Conservation (phyloP, 2,888 invertebrate genomes). For the Tanypteryx hageni region DNA sequence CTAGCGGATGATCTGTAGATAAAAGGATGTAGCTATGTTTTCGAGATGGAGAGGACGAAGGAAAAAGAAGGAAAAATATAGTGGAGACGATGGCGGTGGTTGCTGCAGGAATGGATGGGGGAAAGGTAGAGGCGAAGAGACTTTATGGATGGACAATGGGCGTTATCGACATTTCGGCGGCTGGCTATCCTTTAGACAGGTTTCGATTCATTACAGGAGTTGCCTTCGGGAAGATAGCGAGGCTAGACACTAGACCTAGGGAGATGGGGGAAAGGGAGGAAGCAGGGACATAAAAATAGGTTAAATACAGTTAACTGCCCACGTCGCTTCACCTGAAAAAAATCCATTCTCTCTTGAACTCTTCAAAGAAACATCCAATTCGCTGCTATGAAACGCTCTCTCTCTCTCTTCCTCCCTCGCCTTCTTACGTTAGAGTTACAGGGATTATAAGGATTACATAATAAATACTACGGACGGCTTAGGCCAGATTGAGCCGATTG, state of each 20-base stretch:
- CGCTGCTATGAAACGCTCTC: constrained; percentile 7
- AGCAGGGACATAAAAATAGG: constrained; percentile 55
- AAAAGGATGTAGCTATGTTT: constrained; percentile 42
- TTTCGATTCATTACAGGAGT: constrained; percentile 54
- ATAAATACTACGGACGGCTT: not conserved
- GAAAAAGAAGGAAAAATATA: not conserved
- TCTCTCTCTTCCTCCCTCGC: not conserved
- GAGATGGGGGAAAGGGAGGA: not conserved
- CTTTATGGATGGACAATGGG: constrained; percentile 59
- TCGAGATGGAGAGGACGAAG: not conserved
- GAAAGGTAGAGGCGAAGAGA: constrained; percentile 16
- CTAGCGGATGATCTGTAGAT: constrained; percentile 51
- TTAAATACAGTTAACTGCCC: constrained; percentile 57
- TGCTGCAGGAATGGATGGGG: too few relatives aligned
- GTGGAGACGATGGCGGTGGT: constrained; percentile 1
- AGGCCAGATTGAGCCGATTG: constrained; percentile 20
- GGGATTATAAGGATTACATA: not conserved
- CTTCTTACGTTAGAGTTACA: not conserved
- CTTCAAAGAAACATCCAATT: constrained; percentile 8
- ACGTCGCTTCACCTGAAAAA: constrained; percentile 35
- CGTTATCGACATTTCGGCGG: constrained; percentile 61
- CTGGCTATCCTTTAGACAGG: constrained; percentile 55
- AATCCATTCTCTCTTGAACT: constrained; percentile 2
- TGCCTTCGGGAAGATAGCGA: constrained; percentile 43
- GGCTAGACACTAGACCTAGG: constrained; percentile 1